Evolutionary conservation across 2,113 vertebrate species (phyloP).

Genomic region (Antidorcas marsupialis): DNA sequence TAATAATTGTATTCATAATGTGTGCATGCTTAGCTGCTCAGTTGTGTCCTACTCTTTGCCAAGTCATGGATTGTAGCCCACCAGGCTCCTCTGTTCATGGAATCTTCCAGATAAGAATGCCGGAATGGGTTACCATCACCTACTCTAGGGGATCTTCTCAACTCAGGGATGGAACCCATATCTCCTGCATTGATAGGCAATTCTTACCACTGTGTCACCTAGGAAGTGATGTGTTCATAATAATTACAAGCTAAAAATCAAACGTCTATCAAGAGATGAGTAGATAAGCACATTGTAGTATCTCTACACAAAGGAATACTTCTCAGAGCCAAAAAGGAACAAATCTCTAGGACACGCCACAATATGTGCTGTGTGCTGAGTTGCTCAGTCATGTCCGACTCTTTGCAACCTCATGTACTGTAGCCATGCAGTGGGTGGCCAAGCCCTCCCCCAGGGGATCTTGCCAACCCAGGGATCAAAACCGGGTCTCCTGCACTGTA

Average conservation of each 20-base stretch:
- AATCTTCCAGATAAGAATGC: not conserved
- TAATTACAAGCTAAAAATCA: not conserved
- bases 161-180: not conserved
- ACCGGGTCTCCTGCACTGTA: not conserved
- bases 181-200: not conserved
- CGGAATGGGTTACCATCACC: rapidly evolving
- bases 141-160: not conserved
- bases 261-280: not conserved
- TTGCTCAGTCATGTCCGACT: not conserved
- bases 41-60: not conserved
- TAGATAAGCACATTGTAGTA: not conserved
- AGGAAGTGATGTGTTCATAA: not conserved
- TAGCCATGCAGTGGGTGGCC: not conserved
- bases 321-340: not conserved
- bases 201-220: not conserved
- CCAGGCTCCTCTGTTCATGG: not conserved
- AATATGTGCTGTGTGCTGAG: not conserved
- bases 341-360: not conserved
- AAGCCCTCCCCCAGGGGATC: not conserved
- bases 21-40: not conserved
- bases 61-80: not conserved
- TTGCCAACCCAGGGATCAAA: not conserved
- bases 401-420: not conserved
- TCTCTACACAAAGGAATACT: not conserved
- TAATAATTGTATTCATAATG: not conserved